These are phyloP conservation scores for pig (Sus scrofa) DNA, from an alignment of 2,113 vertebrate genomes.

Conservation along the genomic window DNA sequence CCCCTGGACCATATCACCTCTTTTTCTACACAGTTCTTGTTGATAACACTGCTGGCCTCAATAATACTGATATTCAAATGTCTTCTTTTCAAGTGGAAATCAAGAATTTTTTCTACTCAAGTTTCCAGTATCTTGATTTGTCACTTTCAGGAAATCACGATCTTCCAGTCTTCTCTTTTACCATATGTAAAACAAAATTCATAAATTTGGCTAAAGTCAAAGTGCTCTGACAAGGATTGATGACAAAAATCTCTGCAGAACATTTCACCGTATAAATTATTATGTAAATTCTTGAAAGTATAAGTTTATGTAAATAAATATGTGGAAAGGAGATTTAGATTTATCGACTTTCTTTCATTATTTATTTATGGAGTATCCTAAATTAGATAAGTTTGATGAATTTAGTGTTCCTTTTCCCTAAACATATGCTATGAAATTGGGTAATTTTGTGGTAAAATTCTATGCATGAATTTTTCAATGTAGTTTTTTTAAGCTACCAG, in stretches of 20 bases:
- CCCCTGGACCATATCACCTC: not conserved
- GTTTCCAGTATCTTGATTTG: slow-evolving; percentile 40
- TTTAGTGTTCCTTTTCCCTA: slow-evolving; percentile 11
- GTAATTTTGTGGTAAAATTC: not conserved
- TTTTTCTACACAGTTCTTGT: not conserved
- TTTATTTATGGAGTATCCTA: slow-evolving; percentile 68
- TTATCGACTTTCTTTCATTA: slow-evolving; percentile 68
- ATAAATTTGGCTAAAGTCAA: slow-evolving; percentile 66
- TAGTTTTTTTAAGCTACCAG: slow-evolving; percentile 29
- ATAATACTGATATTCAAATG: not conserved
- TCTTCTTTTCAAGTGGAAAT: not conserved
- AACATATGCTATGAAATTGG: slow-evolving; percentile 64
- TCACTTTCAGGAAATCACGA: slow-evolving; percentile 56
- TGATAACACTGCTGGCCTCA: not conserved
- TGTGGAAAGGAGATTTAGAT: slow-evolving; percentile 57
- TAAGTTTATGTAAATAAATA: slow-evolving; percentile 70
- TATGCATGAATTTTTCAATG: slow-evolving; percentile 41
- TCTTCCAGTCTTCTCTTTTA: not conserved
- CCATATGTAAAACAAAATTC: slow-evolving; percentile 65
- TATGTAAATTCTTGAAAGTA: slow-evolving; percentile 64
- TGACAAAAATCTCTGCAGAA: slow-evolving; percentile 42
- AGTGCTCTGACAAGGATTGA: slow-evolving; percentile 58
- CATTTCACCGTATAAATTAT: slow-evolving; percentile 55
- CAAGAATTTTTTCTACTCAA: not conserved
- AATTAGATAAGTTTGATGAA: slow-evolving; percentile 72